phyloP scores from a whole-genome alignment of 1,140 invertebrate genomes.

The Diachasmimorpha longicaudata region DNA sequence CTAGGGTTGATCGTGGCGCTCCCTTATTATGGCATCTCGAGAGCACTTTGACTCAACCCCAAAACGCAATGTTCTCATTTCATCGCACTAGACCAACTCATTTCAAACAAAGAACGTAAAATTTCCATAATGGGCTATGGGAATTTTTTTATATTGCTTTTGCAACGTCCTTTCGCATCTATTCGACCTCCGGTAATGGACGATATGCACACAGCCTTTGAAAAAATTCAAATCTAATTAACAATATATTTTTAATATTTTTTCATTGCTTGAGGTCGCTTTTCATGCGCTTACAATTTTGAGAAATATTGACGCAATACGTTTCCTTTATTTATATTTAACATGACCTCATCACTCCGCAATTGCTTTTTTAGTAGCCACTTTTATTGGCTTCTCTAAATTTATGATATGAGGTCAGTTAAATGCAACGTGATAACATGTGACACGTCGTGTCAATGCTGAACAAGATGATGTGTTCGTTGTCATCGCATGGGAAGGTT shows the following conservation, averaged over 20 bases:
- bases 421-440: background rate
- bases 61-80: conserved; percentile 22
- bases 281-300: too few species aligned
- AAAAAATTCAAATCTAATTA: too few species aligned
- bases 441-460: background rate
- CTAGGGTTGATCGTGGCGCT: background rate
- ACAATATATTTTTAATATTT: too few species aligned
- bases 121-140: conserved; percentile 20
- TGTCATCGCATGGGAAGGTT: background rate
- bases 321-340: background rate
- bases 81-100: conserved; percentile 10
- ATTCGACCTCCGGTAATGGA: background rate
- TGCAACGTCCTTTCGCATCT: background rate
- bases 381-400: too few species aligned
- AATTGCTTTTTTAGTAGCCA: too few species aligned
- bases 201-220: too few species aligned
- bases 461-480: background rate
- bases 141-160: conserved; percentile 5
- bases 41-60: conserved; percentile 21
- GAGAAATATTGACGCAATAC: too few species aligned
- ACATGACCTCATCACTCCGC: too few species aligned
- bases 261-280: too few species aligned
- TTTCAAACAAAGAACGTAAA: conserved; percentile 25
- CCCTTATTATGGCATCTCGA: conserved; percentile 15
- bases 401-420: background rate